Evolutionary conservation across 2,113 vertebrate genomes (phyloP).

Genomic region (Oryzias woworae): DNA sequence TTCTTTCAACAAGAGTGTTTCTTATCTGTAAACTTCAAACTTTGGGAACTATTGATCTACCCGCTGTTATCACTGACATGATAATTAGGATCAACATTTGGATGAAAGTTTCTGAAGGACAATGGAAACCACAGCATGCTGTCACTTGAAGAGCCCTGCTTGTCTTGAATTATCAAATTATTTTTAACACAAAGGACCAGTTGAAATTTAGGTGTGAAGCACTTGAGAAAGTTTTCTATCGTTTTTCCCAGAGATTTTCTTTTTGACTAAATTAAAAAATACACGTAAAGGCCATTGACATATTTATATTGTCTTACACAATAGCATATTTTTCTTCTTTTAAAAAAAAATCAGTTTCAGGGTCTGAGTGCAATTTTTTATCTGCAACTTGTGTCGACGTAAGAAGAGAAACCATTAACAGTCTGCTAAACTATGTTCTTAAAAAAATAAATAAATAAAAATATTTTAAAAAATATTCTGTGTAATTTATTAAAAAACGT

Average conservation of each 20-base stretch:
- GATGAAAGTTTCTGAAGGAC: conserved; percentile 83
- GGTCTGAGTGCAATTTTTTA: conserved; percentile 16
- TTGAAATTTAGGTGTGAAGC: too few species aligned
- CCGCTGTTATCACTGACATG: conserved; percentile 97
- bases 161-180: conserved; percentile 74
- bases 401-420: neutral
- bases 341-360: neutral
- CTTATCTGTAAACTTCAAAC: conserved; percentile 91
- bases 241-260: too few species aligned
- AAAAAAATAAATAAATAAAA: too few species aligned
- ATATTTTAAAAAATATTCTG: too few species aligned
- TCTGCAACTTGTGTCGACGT: conserved; percentile 14
- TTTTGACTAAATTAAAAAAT: too few species aligned
- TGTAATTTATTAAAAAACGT: too few species aligned
- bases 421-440: neutral
- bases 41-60: conserved; percentile 93
- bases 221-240: too few species aligned
- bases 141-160: conserved; percentile 42
- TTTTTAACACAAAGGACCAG: conserved; percentile 61
- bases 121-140: conserved; percentile 66
- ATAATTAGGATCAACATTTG: conserved; percentile 92
- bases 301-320: too few species aligned
- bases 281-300: too few species aligned
- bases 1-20: conserved; percentile 82
- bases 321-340: neutral